Evolutionary conservation across 2,888 invertebrate species (phyloP).

Genomic region (Nomada ruficornis): DNA sequence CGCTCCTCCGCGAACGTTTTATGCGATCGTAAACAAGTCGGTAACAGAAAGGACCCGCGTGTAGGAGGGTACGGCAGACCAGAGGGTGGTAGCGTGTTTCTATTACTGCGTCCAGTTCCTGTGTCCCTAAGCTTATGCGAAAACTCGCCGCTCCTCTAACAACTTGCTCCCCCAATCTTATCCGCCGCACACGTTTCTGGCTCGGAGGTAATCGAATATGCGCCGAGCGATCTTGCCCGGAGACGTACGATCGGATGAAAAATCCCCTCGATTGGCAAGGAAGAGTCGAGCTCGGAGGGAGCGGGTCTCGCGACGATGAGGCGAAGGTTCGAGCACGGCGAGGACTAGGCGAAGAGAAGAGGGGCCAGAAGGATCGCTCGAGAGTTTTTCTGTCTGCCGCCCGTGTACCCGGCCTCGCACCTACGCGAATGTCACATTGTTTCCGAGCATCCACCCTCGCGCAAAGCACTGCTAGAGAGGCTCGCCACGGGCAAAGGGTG

Average conservation of each 20-base stretch:
- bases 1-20: conserved; percentile 62
- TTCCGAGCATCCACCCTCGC: conserved; percentile 66
- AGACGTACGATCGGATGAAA: conserved; percentile 14
- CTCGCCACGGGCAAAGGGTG: conserved; percentile 41
- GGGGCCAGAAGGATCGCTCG: conserved; percentile 34
- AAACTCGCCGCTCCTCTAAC: not conserved
- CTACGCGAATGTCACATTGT: conserved; percentile 75
- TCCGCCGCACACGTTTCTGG: not conserved
- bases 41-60: conserved; percentile 46
- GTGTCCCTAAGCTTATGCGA: not conserved
- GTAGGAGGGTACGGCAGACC: conserved; percentile 31
- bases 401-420: conserved; percentile 59
- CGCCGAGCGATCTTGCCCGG: not conserved
- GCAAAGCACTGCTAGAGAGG: conserved; percentile 23
- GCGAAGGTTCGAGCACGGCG: conserved; percentile 14
- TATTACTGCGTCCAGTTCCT: conserved; percentile 4
- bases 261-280: not conserved
- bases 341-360: not conserved
- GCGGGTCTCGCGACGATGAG: conserved; percentile 39
- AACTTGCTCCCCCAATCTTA: conserved; percentile 1
- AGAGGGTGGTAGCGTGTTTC: conserved; percentile 42
- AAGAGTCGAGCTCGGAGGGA: not conserved
- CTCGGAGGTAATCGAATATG: conserved; percentile 9
- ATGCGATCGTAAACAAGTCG: conserved; percentile 75
- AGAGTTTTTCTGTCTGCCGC: conserved; percentile 36